Base-by-base conservation (phyloP, 2,888 invertebrate species). In the Perdita meconis region DNA sequence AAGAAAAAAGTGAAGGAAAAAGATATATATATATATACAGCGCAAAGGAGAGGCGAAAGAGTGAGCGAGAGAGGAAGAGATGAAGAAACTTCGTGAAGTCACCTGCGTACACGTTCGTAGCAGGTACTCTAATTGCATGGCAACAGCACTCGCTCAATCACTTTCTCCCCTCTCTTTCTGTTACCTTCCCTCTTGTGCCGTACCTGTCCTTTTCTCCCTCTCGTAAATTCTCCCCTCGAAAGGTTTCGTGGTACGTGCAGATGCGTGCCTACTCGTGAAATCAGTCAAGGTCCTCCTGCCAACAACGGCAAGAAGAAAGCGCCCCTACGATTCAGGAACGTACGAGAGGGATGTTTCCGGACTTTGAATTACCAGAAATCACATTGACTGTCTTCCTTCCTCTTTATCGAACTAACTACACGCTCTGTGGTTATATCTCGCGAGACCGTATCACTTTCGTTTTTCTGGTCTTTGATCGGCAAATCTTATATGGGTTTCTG, bases 41-140 rank as follows among this genome's bases (percentile, higher is more conserved):
- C 16, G 22, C 8, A 30, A 16, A n/a, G 12, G 19, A 60, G 24
- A 72, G 55, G 34, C 16, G 40, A 19, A 12, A 50, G 59, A 60
- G 2, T 34, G n/a, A 59, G 65, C 36, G 50, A 13, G 55, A 69
- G 47, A 50, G 55, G 22, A 34, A 55, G 69, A 66, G 51, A 13
- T 26, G 30, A 70, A 66, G 50, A 51, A 75, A 74, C 57, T 77
- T 24, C 63, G 77, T 60, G 60, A 78, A 80, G 68, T 80, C 70
- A 80, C 76, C 81, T 76, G 81, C 71, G 68, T 70, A 75, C 76
- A 70, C 80, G 74, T 71, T 66, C 81, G 69, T 75, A 76, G 82
- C 85, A 81, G 86, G 82, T 83, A 82, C 81, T 84, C 78, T 82
- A 84, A 85, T 85, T 82, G 85, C 82, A 86, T 77, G 80, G 82